Base-by-base conservation (phyloP, 2,113 vertebrate genomes). In the Mola mola region DNA sequence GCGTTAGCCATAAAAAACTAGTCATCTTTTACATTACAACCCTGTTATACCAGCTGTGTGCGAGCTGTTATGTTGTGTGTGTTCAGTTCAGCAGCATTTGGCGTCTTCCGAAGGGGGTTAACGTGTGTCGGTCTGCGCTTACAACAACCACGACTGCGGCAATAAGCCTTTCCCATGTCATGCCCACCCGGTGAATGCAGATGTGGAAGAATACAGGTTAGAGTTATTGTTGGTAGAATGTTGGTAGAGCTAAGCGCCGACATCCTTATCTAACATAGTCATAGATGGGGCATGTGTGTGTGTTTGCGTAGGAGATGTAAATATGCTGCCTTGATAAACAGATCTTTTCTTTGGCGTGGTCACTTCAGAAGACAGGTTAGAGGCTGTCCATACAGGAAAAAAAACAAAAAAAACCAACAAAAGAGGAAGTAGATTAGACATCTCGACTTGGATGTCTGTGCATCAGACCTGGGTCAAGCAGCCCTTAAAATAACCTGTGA, bases 281-380 rank as follows among this genome's bases (percentile, higher is more conserved):
- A n/a, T n/a, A n/a, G n/a, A n/a, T n/a, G n/a, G 67, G 31, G 17
- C 38, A 5, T 28, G 24, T 22, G 28, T 56, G 49, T 44, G 21
- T 34, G 52, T 49, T 51, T 48, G 16, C 43, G 62, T 46, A 6
- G 50, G 53, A 46, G 47, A 56, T 58, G 61, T 57, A 67, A 58
- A 77, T 66, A 67, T 20, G 74, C 71, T 82, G 78, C 62, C 78
- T 67, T 57, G 62, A 78, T 66, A 58, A 55, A 66, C 58, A 56
- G 69, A 75, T 75, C 78, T 77, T 72, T 79, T 91, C 90, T 91
- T 92, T 90, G 91, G 90, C 82, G 71, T 83, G 81, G 77, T 86
- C 77, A 71, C 66, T 72, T 74, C 34, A 78, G 60, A 76, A 69
- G 65, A 84, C 75, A 59, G 22, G 46, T 37, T 33, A 42, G 53